These are phyloP conservation scores for Heterodera filipjevi DNA, from an alignment of 2,888 invertebrate genomes.

Conservation along the genomic window DNA sequence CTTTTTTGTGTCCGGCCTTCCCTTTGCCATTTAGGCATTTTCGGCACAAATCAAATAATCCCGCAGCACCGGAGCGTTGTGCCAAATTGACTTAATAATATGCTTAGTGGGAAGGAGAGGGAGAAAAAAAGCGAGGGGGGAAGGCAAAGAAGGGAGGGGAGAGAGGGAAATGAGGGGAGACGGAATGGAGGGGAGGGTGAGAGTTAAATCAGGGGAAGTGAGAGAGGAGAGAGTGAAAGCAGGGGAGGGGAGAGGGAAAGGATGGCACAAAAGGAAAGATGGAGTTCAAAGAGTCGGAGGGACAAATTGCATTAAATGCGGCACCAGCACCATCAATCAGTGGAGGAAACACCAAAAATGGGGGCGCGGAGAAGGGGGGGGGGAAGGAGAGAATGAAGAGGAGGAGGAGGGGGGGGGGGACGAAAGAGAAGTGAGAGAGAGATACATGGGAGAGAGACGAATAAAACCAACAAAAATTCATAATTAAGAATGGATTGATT, in stretches of 20 bases:
- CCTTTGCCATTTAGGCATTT: conserved; percentile 15
- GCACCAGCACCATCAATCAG: conserved; percentile 5
- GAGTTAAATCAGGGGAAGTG: too few species aligned
- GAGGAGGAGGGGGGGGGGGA: neutral
- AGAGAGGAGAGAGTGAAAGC: neutral
- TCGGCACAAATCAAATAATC: conserved; percentile 37
- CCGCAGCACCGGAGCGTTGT: conserved; percentile 10
- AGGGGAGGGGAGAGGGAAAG: neutral
- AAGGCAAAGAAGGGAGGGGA: neutral
- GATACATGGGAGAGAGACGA: neutral
- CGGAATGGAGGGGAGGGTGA: too few species aligned
- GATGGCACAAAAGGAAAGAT: neutral
- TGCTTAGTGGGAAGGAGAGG: neutral
- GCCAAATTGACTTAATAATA: conserved; percentile 29
- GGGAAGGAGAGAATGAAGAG: neutral
- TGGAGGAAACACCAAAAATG: conserved; percentile 8
- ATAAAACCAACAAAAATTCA: neutral
- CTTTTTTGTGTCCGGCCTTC: neutral
- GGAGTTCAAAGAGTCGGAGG: conserved; percentile 7
- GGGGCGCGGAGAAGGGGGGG: neutral
- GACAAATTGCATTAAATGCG: conserved; percentile 20
- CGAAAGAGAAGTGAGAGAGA: neutral
- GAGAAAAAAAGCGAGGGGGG: neutral
- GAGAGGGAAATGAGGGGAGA: neutral
- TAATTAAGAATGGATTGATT: too few species aligned